Base-by-base conservation (phyloP, 1,140 invertebrate genomes). In the Penaeus indicus region DNA sequence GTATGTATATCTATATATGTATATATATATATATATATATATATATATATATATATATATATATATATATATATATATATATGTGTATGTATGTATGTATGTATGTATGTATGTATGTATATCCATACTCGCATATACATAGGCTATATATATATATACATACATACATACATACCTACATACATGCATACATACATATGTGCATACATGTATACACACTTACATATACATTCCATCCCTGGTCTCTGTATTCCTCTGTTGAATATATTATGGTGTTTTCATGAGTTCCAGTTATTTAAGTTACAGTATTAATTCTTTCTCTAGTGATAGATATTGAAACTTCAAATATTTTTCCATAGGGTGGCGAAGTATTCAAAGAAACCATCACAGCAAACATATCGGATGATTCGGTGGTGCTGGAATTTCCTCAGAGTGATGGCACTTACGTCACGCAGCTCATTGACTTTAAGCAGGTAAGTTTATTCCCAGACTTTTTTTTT, bases 361-460 rank as follows among this genome's bases (percentile, higher is more conserved):
- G 97, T 91, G 97, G 97, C 47, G 97, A 98, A 94, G 96, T 98
- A 90, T 95, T 98, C 92, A 96, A 97, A 92, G 97, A 99, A 93
- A 97, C 95, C 83, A 98, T 99, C 92, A 95, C 95, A 89, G 96
- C 97, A 22, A 98, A 99, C 93, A 96, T 97, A 77, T 96, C 95
- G 64, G 96, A 97, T 90, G 97, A 99, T 93, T 95, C 96, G 42
- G 96, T 98, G 77, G 96, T 95, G 18, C 93, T 99, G 85, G 97
- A 98, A 92, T 98, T 98, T 92, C 95, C 97, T 92, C 95, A 97
- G 89, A 96, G 96, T 5, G 97, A 99, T 93, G 97, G 97, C 78
- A 97, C 97, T 18, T 94, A 97, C 90, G 95, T 99, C 54, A 97
- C 97, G 16, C 97, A 98, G 92, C 95, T 98, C 61, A 96, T 98